Percentiles rank a stretch among this genome's conserved stretches.
Evolutionary conservation across 2,113 vertebrate species (phyloP).

Genomic region (Siphamia tubifer): DNA sequence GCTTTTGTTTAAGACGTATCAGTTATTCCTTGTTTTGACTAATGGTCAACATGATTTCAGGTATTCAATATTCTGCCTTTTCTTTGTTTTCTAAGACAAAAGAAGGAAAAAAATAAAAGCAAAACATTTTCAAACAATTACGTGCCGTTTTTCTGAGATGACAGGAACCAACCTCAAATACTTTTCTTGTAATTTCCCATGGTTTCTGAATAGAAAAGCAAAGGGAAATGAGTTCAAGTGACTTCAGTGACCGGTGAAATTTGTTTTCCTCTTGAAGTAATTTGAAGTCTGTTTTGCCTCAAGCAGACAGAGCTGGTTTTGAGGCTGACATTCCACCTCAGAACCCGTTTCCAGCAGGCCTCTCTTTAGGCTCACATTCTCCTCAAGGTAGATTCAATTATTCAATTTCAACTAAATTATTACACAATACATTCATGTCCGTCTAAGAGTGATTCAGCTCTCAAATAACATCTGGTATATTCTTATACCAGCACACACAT

Average conservation of each 20-base stretch:
- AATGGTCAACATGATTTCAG: slow-evolving; percentile 1
- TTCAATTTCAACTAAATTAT: slow-evolving; percentile 73
- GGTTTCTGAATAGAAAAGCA: slow-evolving; percentile 20
- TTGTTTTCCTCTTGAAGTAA: slow-evolving; percentile 47
- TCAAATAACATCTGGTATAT: slow-evolving; percentile 27
- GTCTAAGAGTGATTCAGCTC: slow-evolving; percentile 29
- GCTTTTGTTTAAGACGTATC: not conserved
- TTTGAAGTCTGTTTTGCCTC: slow-evolving; percentile 41
- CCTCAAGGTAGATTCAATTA: slow-evolving; percentile 69
- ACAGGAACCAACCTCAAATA: not conserved
- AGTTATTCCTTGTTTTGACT: not conserved
- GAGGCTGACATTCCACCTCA: slow-evolving; percentile 46
- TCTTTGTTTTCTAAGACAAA: not conserved
- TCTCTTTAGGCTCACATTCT: slow-evolving; percentile 38
- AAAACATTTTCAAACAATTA: not conserved
- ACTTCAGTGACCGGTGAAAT: slow-evolving; percentile 37
- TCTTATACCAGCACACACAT: slow-evolving; percentile 22
- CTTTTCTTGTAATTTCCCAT: slow-evolving; percentile 23
- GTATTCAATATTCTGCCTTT: not conserved
- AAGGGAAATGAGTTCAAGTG: slow-evolving; percentile 33
- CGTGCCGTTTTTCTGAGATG: not conserved
- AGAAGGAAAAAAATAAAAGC: not conserved
- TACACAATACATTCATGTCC: slow-evolving; percentile 59
- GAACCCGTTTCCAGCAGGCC: slow-evolving; percentile 39
- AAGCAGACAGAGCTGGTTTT: slow-evolving; percentile 21